Evolutionary conservation across 2,888 invertebrate genomes (phyloP).

Genomic region (Habroteleia sp.): DNA sequence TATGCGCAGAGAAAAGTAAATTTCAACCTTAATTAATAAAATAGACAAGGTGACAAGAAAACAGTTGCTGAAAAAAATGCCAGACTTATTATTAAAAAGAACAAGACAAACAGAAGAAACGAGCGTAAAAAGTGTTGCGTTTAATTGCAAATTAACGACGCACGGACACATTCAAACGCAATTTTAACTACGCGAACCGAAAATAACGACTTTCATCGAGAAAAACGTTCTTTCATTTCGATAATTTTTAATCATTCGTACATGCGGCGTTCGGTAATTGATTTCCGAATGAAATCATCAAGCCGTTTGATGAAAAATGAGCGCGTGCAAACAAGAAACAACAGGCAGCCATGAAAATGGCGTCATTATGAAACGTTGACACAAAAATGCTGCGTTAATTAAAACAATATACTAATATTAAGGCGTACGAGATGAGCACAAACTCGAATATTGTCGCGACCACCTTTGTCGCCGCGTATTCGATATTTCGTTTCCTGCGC

Average conservation of each 20-base stretch:
- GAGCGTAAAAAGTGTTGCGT: conserved; percentile 18
- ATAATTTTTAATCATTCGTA: conserved; percentile 2
- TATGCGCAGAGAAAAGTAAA: conserved; percentile 74
- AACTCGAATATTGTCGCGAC: conserved; percentile 47
- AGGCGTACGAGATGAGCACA: conserved; percentile 34
- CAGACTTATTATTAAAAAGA: conserved; percentile 22
- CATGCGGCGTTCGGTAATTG: conserved; percentile 2
- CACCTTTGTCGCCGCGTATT: conserved; percentile 66
- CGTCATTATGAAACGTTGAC: conserved; percentile 4
- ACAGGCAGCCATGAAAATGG: conserved; percentile 14
- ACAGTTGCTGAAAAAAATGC: conserved; percentile 25
- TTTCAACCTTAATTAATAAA: conserved; percentile 75
- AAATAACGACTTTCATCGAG: not conserved
- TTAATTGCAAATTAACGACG: conserved; percentile 24
- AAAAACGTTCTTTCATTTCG: not conserved
- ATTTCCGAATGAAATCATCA: conserved; percentile 10
- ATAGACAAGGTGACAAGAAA: conserved; percentile 63
- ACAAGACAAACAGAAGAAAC: not conserved
- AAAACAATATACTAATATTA: conserved; percentile 47
- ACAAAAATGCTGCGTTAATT: conserved; percentile 25
- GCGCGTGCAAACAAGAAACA: not conserved
- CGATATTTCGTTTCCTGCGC: conserved; percentile 77
- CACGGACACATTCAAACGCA: not conserved
- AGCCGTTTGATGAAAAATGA: conserved; percentile 8
- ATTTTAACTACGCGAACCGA: conserved; percentile 5